Evolutionary conservation across 23 tunicate genomes (phyloP).

Genomic region (Trididemnum nubilum): DNA sequence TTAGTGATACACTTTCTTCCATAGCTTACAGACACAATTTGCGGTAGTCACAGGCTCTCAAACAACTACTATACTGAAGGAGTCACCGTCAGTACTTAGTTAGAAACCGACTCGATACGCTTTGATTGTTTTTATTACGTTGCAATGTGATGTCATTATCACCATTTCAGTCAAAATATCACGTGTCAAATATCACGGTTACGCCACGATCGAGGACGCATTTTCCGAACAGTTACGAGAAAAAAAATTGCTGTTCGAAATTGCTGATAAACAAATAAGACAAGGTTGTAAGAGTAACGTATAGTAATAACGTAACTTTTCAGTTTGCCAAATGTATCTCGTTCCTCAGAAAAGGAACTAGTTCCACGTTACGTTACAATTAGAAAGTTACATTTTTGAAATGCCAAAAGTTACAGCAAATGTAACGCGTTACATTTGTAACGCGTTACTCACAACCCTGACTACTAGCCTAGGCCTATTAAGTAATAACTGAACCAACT

Average conservation of each 20-base stretch:
- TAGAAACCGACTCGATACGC: slow-evolving; percentile 2
- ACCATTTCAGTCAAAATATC: neutral
- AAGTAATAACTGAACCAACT: too few species aligned
- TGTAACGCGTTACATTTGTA: too few species aligned
- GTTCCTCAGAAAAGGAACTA: too few species aligned
- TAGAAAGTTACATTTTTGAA: too few species aligned
- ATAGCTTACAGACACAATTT: neutral
- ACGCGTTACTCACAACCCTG: too few species aligned
- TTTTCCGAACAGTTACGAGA: neutral
- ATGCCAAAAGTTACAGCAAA: too few species aligned
- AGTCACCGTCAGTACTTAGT: neutral
- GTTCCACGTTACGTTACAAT: too few species aligned
- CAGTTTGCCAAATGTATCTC: too few species aligned
- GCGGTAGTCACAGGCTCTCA: slow-evolving; percentile 4
- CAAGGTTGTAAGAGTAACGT: too few species aligned
- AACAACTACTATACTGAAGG: neutral
- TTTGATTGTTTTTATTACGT: neutral
- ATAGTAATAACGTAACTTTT: too few species aligned
- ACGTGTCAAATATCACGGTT: slow-evolving; percentile 1
- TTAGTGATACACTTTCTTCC: neutral
- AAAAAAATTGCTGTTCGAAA: neutral
- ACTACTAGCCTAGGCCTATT: too few species aligned
- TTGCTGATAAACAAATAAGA: too few species aligned
- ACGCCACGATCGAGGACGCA: slow-evolving; percentile 1
- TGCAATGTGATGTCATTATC: neutral